Percentiles rank a stretch among this genome's conserved stretches.
Conservation (phyloP, 2,797 vertebrate species). For the Sebastes hubbsi region DNA sequence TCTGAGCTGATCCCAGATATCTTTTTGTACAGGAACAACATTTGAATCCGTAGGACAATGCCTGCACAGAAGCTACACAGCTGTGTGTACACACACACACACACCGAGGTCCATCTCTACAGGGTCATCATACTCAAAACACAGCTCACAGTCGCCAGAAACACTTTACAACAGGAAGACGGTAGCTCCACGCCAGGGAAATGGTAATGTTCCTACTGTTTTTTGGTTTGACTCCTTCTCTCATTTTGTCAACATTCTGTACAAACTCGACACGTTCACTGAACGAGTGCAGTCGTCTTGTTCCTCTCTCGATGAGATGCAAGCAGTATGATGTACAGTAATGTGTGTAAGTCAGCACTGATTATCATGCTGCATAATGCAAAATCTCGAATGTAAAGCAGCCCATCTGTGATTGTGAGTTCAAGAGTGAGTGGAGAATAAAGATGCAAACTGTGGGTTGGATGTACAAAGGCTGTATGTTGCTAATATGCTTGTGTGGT, state of each 20-base stretch:
- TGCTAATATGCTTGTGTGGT: neutral
- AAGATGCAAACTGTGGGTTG: slow-evolving; percentile 33
- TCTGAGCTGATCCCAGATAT: slow-evolving; percentile 60
- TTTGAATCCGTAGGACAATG: slow-evolving; percentile 68
- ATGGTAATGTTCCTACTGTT: slow-evolving; percentile 31
- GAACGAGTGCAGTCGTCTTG: slow-evolving; percentile 6
- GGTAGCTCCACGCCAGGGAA: slow-evolving; percentile 39
- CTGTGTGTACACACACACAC: slow-evolving; percentile 64
- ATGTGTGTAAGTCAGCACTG: slow-evolving; percentile 33
- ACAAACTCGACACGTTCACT: slow-evolving; percentile 10
- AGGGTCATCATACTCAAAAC: slow-evolving; percentile 66
- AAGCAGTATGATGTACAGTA: slow-evolving; percentile 9
- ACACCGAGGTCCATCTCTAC: slow-evolving; percentile 14
- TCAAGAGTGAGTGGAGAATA: slow-evolving; percentile 27
- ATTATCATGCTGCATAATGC: slow-evolving; percentile 37
- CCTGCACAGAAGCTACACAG: slow-evolving; percentile 66
- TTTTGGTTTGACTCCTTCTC: slow-evolving; percentile 31
- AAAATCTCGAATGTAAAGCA: slow-evolving; percentile 29
- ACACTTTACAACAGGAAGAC: slow-evolving; percentile 58
- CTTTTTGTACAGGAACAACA: slow-evolving; percentile 67
- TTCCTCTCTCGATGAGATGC: slow-evolving; percentile 14
- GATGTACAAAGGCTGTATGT: slow-evolving; percentile 31
- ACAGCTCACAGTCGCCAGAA: slow-evolving; percentile 38
- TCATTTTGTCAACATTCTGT: slow-evolving; percentile 14
- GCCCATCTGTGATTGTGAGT: slow-evolving; percentile 37